These are phyloP conservation scores for Taxidea taxus DNA, from an alignment of 2,113 vertebrate species.

Conservation along the genomic window DNA sequence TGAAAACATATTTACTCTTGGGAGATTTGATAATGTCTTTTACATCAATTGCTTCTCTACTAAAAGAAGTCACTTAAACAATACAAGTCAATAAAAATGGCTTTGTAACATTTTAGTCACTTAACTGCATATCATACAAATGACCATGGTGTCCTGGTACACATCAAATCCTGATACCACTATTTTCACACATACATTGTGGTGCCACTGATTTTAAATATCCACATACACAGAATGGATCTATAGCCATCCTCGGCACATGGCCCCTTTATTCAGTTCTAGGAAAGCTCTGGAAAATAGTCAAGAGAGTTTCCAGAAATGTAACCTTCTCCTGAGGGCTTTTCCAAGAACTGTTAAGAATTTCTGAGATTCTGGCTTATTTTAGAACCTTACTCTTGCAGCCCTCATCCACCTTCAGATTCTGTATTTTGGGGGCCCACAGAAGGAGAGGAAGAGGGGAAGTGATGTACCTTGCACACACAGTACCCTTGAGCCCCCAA, in stretches of 20 bases:
- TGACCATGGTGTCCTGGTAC: background rate
- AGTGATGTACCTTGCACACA: background rate
- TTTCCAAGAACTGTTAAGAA: background rate
- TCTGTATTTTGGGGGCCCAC: background rate
- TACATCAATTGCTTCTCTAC: background rate
- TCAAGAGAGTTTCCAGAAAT: background rate
- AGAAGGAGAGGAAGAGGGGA: background rate
- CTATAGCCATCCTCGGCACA: background rate
- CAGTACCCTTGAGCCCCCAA: background rate
- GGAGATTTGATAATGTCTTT: background rate
- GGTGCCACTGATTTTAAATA: background rate
- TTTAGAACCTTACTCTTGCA: background rate
- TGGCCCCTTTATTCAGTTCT: background rate
- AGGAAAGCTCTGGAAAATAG: background rate
- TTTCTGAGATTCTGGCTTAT: background rate
- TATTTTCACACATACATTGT: background rate
- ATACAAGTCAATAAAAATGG: background rate
- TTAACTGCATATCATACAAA: background rate
- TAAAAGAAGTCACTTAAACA: background rate
- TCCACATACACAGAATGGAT: accelerated
- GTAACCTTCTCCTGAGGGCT: background rate
- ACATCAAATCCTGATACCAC: background rate
- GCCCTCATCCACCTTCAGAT: background rate
- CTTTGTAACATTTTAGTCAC: background rate
- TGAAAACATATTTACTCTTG: background rate